These are phyloP conservation scores for Conchocele bisecta DNA, from an alignment of 2,888 invertebrate genomes.

Conservation along the genomic window DNA sequence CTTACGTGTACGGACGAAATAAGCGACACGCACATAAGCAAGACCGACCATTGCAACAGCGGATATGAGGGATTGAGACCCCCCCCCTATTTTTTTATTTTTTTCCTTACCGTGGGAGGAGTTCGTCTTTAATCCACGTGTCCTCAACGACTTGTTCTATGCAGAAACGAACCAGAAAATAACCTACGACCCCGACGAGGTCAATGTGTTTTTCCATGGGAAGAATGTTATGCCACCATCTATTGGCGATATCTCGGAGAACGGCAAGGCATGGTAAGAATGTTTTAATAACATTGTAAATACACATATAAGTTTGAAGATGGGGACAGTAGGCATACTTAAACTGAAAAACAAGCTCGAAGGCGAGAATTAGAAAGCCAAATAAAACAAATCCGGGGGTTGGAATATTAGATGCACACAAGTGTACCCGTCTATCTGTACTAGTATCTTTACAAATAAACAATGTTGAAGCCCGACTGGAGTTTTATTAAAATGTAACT, in stretches of 20 bases:
- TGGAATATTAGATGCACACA: too few relatives aligned
- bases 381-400: too few relatives aligned
- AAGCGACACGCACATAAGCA: constrained; percentile 45
- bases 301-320: too few relatives aligned
- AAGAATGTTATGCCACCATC: constrained; percentile 69
- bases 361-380: too few relatives aligned
- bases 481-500: too few relatives aligned
- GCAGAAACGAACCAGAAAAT: constrained; percentile 63
- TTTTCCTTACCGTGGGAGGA: constrained; percentile 77
- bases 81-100: too few relatives aligned
- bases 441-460: too few relatives aligned
- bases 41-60: constrained; percentile 55
- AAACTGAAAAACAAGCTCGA: too few relatives aligned
- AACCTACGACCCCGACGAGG: constrained; percentile 68
- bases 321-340: too few relatives aligned
- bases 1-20: constrained; percentile 41
- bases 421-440: too few relatives aligned
- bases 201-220: constrained; percentile 74
- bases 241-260: constrained; percentile 68
- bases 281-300: too few relatives aligned
- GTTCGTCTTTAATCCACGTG: constrained; percentile 64
- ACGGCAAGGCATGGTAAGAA: constrained; percentile 70
- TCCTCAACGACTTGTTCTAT: constrained; percentile 65
- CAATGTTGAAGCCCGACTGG: too few relatives aligned
- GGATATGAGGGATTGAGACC: constrained; percentile 64